Conservation (phyloP, 2,797 vertebrate species). For the Epinephelus awoara region DNA sequence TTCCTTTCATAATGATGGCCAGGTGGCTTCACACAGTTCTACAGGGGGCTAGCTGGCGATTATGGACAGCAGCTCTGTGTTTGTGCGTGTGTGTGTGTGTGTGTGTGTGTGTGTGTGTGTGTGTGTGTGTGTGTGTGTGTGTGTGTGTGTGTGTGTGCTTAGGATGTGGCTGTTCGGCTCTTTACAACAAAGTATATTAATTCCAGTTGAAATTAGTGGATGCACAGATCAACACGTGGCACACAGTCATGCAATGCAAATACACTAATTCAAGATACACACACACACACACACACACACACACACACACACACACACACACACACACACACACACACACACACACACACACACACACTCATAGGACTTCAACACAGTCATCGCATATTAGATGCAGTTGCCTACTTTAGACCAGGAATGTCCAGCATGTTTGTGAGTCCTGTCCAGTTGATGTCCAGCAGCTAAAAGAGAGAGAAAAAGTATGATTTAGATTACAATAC, state of each 20-base stretch:
- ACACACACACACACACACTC: background rate
- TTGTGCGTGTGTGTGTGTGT: background rate
- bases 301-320: conserved; percentile 3
- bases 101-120: background rate
- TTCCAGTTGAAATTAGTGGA: background rate
- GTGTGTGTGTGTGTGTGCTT: background rate
- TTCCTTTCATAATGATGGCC: conserved; percentile 11
- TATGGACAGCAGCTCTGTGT: conserved; percentile 3
- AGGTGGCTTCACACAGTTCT: conserved; percentile 19
- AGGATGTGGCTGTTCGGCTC: background rate
- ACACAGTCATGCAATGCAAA: background rate
- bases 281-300: conserved; percentile 11
- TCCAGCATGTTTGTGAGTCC: conserved; percentile 98
- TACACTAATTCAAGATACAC: background rate
- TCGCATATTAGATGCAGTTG: conserved; percentile 11
- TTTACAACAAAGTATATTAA: background rate
- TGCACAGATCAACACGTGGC: background rate
- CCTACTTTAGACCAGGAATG: conserved; percentile 97
- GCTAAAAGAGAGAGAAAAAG: conserved; percentile 79
- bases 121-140: background rate
- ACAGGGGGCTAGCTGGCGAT: background rate
- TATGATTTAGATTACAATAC: background rate
- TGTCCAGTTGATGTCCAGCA: conserved; percentile 97
- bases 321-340: too few species aligned
- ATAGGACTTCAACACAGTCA: background rate